phyloP scores from a whole-genome alignment of 2,797 vertebrate species.

The Muscicapa striata region DNA sequence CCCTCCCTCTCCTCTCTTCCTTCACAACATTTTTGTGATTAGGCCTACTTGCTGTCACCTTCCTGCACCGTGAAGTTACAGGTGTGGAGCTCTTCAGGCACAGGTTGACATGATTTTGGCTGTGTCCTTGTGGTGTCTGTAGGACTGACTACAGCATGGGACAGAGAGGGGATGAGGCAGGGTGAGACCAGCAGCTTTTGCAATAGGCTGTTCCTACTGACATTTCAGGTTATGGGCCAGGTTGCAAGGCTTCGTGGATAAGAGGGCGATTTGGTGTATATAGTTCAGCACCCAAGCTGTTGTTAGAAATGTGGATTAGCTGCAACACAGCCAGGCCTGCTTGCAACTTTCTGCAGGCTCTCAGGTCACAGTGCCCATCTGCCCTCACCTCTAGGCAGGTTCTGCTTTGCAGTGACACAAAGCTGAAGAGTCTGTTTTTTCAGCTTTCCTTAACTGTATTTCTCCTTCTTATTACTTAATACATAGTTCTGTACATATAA shows the following conservation, averaged over 20 bases:
- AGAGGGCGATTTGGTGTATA: background rate
- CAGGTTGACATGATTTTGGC: background rate
- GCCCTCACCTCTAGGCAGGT: accelerated
- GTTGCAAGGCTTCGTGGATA: background rate
- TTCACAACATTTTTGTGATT: background rate
- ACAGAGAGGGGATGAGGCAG: background rate
- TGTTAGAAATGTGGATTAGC: background rate
- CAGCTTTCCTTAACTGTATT: background rate
- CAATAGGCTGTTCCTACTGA: background rate
- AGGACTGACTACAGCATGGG: background rate
- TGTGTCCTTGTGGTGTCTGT: background rate
- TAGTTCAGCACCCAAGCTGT: background rate
- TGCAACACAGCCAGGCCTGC: background rate
- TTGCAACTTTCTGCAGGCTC: background rate
- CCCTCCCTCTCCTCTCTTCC: background rate
- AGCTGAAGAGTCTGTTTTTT: background rate
- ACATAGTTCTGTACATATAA: background rate
- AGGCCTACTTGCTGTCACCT: background rate
- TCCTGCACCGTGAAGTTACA: background rate
- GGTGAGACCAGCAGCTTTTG: background rate
- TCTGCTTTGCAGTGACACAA: background rate
- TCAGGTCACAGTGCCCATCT: background rate
- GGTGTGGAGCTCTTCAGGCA: background rate
- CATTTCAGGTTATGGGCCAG: background rate
- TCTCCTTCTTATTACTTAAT: background rate